Conservation (phyloP, 1,140 invertebrate species). For the Oreohelix idahoensis region DNA sequence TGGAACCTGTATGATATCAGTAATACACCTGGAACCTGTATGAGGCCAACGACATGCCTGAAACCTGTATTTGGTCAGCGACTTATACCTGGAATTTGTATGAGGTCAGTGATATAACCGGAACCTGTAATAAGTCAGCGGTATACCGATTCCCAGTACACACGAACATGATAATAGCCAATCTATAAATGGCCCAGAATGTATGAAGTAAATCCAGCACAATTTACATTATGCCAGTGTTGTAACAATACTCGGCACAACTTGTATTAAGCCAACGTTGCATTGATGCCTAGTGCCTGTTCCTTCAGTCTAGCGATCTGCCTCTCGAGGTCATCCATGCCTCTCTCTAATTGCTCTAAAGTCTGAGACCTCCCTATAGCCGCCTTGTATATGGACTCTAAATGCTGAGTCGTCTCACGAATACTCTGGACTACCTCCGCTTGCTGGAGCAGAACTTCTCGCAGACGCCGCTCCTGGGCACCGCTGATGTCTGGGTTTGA, state of each 20-base stretch:
- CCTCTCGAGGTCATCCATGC: conserved; percentile 18
- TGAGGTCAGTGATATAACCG: too few relatives aligned
- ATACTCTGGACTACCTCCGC: background rate
- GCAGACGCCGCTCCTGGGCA: background rate
- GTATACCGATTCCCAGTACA: too few relatives aligned
- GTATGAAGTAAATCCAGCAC: too few relatives aligned
- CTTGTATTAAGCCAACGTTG: background rate
- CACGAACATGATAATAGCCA: too few relatives aligned
- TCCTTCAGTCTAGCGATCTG: conserved; percentile 3
- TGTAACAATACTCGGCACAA: background rate
- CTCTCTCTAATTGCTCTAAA: background rate
- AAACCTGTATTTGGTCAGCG: too few relatives aligned
- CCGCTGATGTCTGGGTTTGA: background rate
- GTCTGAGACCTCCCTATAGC: background rate
- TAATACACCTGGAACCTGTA: too few relatives aligned
- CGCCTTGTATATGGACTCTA: background rate
- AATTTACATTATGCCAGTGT: too few relatives aligned
- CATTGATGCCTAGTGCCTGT: background rate
- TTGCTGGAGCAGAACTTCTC: background rate
- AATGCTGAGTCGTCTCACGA: background rate
- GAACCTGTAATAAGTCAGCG: too few relatives aligned
- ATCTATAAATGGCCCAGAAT: too few relatives aligned
- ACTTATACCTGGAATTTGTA: too few relatives aligned
- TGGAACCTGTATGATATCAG: too few relatives aligned
- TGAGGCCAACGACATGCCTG: too few relatives aligned